These are phyloP conservation scores for Temnothorax rugatulus DNA, from an alignment of 2,888 invertebrate genomes.

Conservation along the genomic window DNA sequence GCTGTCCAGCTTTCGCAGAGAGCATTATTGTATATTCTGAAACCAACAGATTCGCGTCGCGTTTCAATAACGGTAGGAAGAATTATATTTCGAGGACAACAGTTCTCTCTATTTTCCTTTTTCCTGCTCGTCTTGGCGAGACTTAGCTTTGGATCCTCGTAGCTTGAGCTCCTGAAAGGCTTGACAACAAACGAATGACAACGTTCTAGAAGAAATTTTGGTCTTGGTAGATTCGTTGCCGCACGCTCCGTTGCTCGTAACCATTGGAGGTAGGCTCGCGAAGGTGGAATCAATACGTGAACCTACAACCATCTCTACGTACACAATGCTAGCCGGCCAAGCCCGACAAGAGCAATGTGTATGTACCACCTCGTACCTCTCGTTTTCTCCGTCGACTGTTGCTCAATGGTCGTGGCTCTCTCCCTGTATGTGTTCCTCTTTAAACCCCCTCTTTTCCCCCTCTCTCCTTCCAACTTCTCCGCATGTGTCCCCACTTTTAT, in stretches of 20 bases:
- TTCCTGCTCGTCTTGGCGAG: not conserved
- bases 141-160: not conserved
- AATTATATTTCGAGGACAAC: not conserved
- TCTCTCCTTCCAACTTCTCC: not conserved
- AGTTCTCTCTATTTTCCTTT: not conserved
- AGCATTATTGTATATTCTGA: not conserved
- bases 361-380: conserved; percentile 5
- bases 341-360: conserved; percentile 33
- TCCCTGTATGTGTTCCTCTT: conserved; percentile 6
- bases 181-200: not conserved
- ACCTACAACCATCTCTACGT: conserved; percentile 64
- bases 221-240: conserved; percentile 47
- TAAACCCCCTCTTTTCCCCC: not conserved
- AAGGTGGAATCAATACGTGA: conserved; percentile 76
- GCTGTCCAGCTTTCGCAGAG: not conserved
- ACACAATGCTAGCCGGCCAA: conserved; percentile 51
- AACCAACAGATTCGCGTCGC: not conserved
- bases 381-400: conserved; percentile 22
- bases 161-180: not conserved
- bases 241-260: conserved; percentile 61
- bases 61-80: not conserved
- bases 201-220: conserved; percentile 12
- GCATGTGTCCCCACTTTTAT: not conserved
- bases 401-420: not conserved
- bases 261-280: conserved; percentile 68